phyloP scores from a whole-genome alignment of 1,140 invertebrate species.

The Pseudomyrmex gracilis region DNA sequence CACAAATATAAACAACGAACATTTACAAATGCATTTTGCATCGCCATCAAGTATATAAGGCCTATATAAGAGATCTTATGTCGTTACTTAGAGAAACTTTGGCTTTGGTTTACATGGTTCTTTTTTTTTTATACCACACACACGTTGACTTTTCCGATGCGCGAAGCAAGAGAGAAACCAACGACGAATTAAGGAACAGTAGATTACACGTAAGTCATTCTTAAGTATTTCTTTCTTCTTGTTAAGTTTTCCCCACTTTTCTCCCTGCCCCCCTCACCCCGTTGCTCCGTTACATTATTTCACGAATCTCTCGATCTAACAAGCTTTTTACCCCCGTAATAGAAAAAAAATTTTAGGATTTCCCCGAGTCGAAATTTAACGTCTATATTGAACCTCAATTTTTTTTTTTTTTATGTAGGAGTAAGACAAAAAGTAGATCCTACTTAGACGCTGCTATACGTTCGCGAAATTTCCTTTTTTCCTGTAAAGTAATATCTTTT shows the following conservation, averaged over 20 bases:
- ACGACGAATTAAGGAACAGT: no score
- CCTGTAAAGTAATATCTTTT: no score
- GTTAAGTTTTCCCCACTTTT: background rate
- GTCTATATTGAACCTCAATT: no score
- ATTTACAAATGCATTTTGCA: slow-evolving; percentile 64
- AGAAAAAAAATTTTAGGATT: background rate
- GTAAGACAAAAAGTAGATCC: no score
- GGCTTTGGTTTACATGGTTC: slow-evolving; percentile 20
- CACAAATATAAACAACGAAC: slow-evolving; percentile 63
- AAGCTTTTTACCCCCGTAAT: slow-evolving; percentile 21
- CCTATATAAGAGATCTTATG: slow-evolving; percentile 55
- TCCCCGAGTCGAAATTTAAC: no score
- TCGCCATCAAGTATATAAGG: slow-evolving; percentile 59
- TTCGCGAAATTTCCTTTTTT: no score
- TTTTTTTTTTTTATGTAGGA: no score
- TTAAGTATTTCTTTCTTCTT: no score
- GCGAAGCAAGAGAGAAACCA: background rate
- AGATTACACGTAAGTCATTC: no score
- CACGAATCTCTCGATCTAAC: slow-evolving; percentile 5
- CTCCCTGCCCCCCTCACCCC: no score
- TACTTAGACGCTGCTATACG: no score
- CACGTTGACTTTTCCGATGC: background rate
- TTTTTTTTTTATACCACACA: background rate
- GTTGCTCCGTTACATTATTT: slow-evolving; percentile 14
- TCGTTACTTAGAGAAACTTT: slow-evolving; percentile 53